These are phyloP conservation scores for Sinocyclocheilus anshuiensis DNA, from an alignment of 2,113 vertebrate genomes.

Conservation along the genomic window DNA sequence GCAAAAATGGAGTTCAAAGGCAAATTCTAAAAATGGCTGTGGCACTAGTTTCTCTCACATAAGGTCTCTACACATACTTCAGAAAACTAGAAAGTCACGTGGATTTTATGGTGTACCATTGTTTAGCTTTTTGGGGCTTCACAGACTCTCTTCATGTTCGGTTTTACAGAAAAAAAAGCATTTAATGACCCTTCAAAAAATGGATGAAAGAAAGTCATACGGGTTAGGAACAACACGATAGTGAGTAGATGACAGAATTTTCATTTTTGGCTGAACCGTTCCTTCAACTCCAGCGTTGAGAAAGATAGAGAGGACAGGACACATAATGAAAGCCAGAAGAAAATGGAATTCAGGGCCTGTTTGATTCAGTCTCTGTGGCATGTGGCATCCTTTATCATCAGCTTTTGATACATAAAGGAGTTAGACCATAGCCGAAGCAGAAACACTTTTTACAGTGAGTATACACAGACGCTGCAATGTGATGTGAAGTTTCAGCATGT, in stretches of 20 bases:
- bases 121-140: neutral
- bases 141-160: neutral
- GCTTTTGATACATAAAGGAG: slow-evolving; percentile 26
- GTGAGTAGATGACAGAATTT: neutral
- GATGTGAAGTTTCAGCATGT: slow-evolving; percentile 29
- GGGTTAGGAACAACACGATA: neutral
- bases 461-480: neutral
- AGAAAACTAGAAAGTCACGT: neutral
- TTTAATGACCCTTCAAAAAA: neutral
- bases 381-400: slow-evolving; percentile 32
- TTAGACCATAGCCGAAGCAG: slow-evolving; percentile 12
- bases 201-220: neutral
- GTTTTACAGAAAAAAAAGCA: neutral
- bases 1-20: too few relatives aligned
- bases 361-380: slow-evolving; percentile 35
- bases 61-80: neutral
- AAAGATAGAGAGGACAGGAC: neutral
- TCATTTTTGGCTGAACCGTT: neutral
- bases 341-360: slow-evolving; percentile 2
- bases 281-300: neutral
- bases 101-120: neutral
- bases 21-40: neutral
- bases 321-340: slow-evolving; percentile 18
- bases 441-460: slow-evolving; percentile 23
- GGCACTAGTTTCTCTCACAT: neutral